Evolutionary conservation across 2,797 vertebrate species (phyloP).

Genomic region (Syngnathus acus): DNA sequence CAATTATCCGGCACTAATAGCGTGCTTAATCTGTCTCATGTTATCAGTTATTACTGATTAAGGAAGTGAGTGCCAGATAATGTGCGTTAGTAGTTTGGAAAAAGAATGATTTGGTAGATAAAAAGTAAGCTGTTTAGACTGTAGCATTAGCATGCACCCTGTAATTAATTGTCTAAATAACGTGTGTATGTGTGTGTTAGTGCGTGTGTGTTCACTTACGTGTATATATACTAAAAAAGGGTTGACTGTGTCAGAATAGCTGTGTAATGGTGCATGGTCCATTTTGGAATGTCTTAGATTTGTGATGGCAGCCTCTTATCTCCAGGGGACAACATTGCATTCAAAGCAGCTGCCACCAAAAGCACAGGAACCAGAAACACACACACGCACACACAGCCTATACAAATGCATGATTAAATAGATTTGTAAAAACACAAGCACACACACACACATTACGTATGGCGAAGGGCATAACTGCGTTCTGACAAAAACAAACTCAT

Average conservation of each 20-base stretch:
- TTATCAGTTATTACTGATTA: constrained; percentile 66
- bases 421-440: constrained; percentile 18
- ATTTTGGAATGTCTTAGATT: constrained; percentile 61
- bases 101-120: constrained; percentile 49
- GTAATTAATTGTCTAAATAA: constrained; percentile 5
- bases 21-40: constrained; percentile 66
- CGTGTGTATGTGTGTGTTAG: constrained; percentile 31
- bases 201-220: constrained; percentile 14
- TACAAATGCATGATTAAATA: constrained; percentile 27
- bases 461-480: neutral
- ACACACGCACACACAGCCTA: constrained; percentile 18
- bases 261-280: constrained; percentile 59
- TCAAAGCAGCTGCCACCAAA: no score
- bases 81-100: constrained; percentile 43
- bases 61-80: constrained; percentile 51
- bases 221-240: constrained; percentile 24
- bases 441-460: neutral
- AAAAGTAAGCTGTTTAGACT: constrained; percentile 51
- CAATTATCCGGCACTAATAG: constrained; percentile 64
- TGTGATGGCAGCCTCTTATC: constrained; percentile 33
- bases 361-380: constrained; percentile 30
- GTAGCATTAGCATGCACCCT: constrained; percentile 15
- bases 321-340: no score
- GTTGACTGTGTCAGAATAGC: constrained; percentile 52
- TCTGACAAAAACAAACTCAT: neutral